A percentile compares a stretch with the other conserved stretches of the same genome.
Evolutionary conservation across 2,797 vertebrate species (phyloP).

Genomic region (Chrysolophus pictus): DNA sequence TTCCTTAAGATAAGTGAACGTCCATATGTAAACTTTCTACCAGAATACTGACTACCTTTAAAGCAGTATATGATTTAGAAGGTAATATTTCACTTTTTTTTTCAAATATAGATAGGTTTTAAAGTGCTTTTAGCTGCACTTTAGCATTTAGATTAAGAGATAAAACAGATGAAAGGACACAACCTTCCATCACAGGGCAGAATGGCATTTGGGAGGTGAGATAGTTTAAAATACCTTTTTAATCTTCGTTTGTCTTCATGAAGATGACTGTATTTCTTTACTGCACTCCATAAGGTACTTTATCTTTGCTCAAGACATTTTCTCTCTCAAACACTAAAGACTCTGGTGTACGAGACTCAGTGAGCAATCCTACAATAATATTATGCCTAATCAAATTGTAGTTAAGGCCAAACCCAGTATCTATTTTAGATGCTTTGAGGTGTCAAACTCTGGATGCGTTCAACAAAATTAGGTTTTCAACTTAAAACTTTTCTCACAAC

Average conservation of each 20-base stretch:
- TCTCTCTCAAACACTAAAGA: conserved; percentile 4
- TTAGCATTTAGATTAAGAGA: conserved; percentile 68
- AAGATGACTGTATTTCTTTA: conserved; percentile 32
- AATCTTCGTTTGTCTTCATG: conserved; percentile 51
- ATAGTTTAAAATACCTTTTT: conserved; percentile 63
- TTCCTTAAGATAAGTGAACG: conserved; percentile 39
- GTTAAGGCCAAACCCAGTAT: neutral
- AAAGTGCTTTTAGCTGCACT: conserved; percentile 70
- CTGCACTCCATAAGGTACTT: conserved; percentile 27
- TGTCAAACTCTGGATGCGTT: neutral
- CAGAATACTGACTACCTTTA: conserved; percentile 58
- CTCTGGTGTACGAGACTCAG: neutral
- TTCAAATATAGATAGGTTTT: conserved; percentile 43
- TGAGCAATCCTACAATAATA: neutral
- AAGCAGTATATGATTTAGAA: conserved; percentile 46
- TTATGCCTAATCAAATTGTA: neutral
- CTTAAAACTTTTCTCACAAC: neutral
- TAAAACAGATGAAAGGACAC: conserved; percentile 67
- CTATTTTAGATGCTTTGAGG: neutral
- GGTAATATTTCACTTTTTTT: conserved; percentile 59
- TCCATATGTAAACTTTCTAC: conserved; percentile 38
- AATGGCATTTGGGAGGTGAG: conserved; percentile 45
- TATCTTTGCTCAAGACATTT: conserved; percentile 4
- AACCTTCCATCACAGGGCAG: conserved; percentile 54
- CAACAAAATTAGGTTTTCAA: neutral